Evolutionary conservation across 2,797 vertebrate genomes (phyloP), one percentile per base, ranked within the genome.

Genomic region (Poecilia gillii): DNA sequence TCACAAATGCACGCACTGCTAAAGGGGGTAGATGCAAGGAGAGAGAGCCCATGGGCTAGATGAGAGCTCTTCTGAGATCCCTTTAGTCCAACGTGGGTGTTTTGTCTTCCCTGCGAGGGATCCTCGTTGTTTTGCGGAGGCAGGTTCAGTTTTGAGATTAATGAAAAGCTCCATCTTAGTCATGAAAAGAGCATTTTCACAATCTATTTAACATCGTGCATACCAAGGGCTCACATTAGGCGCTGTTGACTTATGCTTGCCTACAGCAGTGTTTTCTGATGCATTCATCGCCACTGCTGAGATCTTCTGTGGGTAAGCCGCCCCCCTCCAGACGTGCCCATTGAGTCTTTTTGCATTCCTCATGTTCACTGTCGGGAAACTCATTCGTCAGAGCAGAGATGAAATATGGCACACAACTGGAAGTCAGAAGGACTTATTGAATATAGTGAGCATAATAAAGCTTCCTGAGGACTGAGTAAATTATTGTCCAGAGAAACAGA

Each of bases 121-220:
- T 90, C 91, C 91, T 94, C 87, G 84, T 92, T 94, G 94, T 94
- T 94, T 94, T 95, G 94, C 87, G 91, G 94, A 94, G 95, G 95
- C 93, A 95, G 93, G 91, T 93, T 94, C 90, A 88, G 90, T 90
- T 93, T 86, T 59, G 81, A 94, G 95, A 96, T 95, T 95, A 96
- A 95, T 96, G 93, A 95, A 96, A 95, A 95, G 94, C 94, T 94
- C 89, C 93, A 91, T 96, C 94, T 95, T 94, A 90, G 91, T 95
- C 93, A 93, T 92, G 93, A 94, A 95, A 93, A 90, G 90, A 92
- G 91, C 89, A 91, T 93, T 95, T 95, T 94, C 90, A 94, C 93
- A 94, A 94, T 94, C 92, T 95, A 93, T 94, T 95, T 94, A 95
- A 92, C 94, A 93, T 91, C 87, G 88, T 91, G 87, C 93, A 90